Evolutionary conservation across 2,888 invertebrate genomes (phyloP).

Genomic region (Chrysotoxum bicinctum): DNA sequence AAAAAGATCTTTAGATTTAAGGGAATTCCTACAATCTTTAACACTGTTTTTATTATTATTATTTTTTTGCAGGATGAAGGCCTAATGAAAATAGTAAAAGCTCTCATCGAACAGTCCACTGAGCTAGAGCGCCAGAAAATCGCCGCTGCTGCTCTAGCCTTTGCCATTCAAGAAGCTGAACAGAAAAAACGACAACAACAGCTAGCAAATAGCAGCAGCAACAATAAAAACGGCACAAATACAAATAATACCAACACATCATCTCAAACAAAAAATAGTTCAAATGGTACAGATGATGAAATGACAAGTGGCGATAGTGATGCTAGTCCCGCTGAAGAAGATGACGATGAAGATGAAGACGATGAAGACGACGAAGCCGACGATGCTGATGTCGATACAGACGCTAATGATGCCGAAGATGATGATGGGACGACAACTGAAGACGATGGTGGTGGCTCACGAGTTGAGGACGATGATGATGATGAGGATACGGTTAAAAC

Average conservation of each 20-base stretch:
- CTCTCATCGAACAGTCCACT: conserved; percentile 86
- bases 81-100: conserved; percentile 87
- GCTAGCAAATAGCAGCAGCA: conserved; percentile 18
- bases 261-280: conserved; percentile 14
- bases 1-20: too few relatives aligned
- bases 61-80: conserved; percentile 83
- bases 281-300: conserved; percentile 64
- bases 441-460: conserved; percentile 42
- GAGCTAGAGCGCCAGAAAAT: conserved; percentile 78
- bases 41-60: not conserved
- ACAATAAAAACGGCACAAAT: conserved; percentile 14
- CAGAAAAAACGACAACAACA: conserved; percentile 70
- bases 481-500: conserved; percentile 64
- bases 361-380: conserved; percentile 78
- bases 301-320: conserved; percentile 69
- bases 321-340: conserved; percentile 71
- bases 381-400: conserved; percentile 74
- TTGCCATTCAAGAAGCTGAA: conserved; percentile 73
- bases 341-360: conserved; percentile 69
- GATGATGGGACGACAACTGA: conserved; percentile 55
- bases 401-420: conserved; percentile 65
- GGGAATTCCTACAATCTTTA: too few relatives aligned
- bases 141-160: conserved; percentile 76
- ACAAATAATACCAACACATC: conserved; percentile 21
- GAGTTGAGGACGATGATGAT: conserved; percentile 39